Evolutionary conservation across 92 coral and sea anemone species (phyloP).

Genomic region (Porites evermanni): DNA sequence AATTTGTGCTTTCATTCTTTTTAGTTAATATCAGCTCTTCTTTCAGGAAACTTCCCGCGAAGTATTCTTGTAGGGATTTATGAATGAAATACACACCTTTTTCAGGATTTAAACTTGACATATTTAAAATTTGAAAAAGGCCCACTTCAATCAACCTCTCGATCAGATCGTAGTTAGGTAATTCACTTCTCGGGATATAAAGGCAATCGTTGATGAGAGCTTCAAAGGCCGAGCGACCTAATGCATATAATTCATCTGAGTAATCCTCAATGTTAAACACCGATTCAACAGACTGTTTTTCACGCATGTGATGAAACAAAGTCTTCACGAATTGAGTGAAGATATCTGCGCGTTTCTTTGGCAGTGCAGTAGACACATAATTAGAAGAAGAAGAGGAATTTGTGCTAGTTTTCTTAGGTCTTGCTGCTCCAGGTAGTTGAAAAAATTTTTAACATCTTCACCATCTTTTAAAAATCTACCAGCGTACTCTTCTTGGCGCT

Average conservation of each 20-base stretch:
- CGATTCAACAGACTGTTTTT: neutral
- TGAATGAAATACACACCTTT: no score
- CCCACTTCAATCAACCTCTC: no score
- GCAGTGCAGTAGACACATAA: neutral
- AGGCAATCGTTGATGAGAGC: no score
- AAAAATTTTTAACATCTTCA: neutral
- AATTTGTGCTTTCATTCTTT: no score
- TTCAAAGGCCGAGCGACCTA: neutral
- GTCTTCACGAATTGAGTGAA: neutral
- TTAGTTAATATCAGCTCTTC: no score
- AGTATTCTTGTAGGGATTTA: no score
- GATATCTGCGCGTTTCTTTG: neutral
- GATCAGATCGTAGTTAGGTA: no score
- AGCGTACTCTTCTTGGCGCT: neutral
- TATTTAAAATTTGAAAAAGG: no score
- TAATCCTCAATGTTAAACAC: neutral
- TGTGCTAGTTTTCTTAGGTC: no score
- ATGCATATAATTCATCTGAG: neutral
- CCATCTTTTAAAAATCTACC: neutral
- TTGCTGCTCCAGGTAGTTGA: neutral
- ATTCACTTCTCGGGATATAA: no score
- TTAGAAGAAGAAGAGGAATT: slow-evolving; percentile 3
- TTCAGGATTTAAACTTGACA: no score
- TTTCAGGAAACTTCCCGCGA: no score
- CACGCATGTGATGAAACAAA: neutral